A percentile compares a stretch with the other conserved stretches of the same genome.
Conservation (phyloP, 2,888 invertebrate genomes). For the Drosophila paucipuncta region DNA sequence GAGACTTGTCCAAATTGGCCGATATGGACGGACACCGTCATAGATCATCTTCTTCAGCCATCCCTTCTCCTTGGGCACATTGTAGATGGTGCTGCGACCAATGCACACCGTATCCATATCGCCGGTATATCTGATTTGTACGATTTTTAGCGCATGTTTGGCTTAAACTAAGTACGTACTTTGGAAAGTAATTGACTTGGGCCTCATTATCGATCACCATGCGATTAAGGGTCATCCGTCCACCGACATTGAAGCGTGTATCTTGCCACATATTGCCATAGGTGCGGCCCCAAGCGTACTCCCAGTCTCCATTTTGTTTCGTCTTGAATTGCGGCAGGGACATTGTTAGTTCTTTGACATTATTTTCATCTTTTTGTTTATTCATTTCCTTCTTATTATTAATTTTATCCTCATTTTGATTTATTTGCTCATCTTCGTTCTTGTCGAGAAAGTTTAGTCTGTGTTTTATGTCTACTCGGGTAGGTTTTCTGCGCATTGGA, state of each 20-base stretch:
- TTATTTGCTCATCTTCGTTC: background rate
- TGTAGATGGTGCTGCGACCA: background rate
- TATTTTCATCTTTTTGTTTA: background rate
- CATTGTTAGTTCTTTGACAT: slow-evolving; percentile 1
- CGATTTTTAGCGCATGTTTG: background rate
- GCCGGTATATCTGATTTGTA: background rate
- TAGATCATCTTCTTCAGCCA: background rate
- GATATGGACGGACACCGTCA: too few species aligned
- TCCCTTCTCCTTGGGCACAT: background rate
- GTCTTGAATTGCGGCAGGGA: background rate
- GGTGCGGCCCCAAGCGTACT: background rate
- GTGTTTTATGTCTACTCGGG: too few species aligned
- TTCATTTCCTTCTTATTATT: background rate
- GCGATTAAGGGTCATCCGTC: background rate
- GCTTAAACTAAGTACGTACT: background rate
- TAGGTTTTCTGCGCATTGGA: background rate
- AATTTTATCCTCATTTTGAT: background rate
- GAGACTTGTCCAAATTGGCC: slow-evolving; percentile 11
- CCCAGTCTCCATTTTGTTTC: slow-evolving; percentile 8
- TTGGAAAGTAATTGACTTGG: background rate
- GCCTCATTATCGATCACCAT: background rate
- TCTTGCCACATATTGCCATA: slow-evolving; percentile 1
- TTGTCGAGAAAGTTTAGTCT: background rate
- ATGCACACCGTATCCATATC: background rate
- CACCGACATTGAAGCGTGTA: slow-evolving; percentile 1